phyloP scores from a whole-genome alignment of 1,140 invertebrate species.

The Drosophila busckii region DNA sequence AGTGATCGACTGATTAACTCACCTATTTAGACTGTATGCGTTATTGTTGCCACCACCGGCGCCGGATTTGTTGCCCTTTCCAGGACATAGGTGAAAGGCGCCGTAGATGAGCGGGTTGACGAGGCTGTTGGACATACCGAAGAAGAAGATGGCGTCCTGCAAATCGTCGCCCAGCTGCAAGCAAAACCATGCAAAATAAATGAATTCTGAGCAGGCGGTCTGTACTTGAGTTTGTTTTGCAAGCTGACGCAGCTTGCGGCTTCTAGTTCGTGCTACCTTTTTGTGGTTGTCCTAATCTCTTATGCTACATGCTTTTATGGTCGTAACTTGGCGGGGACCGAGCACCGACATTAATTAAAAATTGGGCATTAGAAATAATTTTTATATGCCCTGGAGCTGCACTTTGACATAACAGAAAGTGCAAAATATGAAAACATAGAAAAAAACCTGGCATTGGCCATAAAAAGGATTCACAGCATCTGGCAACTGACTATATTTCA shows the following conservation, averaged over 20 bases:
- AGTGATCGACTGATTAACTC: conserved; percentile 6
- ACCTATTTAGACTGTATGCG: conserved; percentile 73
- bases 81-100: conserved; percentile 88
- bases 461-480: conserved; percentile 22
- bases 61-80: conserved; percentile 55
- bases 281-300: conserved; percentile 17
- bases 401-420: neutral
- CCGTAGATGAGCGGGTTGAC: conserved; percentile 93
- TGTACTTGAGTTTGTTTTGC: neutral
- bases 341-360: conserved; percentile 58
- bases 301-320: conserved; percentile 30
- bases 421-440: conserved; percentile 19
- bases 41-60: conserved; percentile 60
- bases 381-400: conserved; percentile 30
- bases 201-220: conserved; percentile 40
- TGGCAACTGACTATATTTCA: conserved; percentile 8
- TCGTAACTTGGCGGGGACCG: conserved; percentile 23
- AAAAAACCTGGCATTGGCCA: too few species aligned
- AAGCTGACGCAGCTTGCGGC: conserved; percentile 1
- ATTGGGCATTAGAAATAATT: conserved; percentile 56
- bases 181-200: conserved; percentile 37
- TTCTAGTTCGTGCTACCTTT: conserved; percentile 12
- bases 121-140: conserved; percentile 92
- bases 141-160: conserved; percentile 87
- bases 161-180: conserved; percentile 82